phyloP scores from a whole-genome alignment of 1,140 invertebrate species.

The Paraescarpia echinospica region DNA sequence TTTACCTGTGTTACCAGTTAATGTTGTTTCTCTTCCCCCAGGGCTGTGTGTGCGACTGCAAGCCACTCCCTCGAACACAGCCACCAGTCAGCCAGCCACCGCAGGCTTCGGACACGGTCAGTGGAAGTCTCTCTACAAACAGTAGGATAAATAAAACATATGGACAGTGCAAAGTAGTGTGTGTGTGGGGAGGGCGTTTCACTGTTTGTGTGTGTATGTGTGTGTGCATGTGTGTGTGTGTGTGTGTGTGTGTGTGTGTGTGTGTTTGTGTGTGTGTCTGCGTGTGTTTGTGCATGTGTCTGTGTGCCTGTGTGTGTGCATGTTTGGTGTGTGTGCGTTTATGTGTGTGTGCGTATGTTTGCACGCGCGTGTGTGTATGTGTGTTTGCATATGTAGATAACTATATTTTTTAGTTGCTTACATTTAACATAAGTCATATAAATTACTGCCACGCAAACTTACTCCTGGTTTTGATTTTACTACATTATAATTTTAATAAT shows the following conservation, averaged over 20 bases:
- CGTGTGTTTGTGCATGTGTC: too few relatives aligned
- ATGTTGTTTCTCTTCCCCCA: constrained; percentile 70
- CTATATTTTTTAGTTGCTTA: neutral
- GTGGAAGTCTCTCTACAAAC: constrained; percentile 30
- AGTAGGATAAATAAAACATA: neutral
- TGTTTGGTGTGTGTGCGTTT: too few relatives aligned
- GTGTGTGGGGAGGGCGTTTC: too few relatives aligned
- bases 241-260: too few relatives aligned
- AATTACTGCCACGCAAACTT: neutral
- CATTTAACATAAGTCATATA: neutral
- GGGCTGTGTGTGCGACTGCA: constrained; percentile 50
- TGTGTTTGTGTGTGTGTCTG: too few relatives aligned
- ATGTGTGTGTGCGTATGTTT: too few relatives aligned
- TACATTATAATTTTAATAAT: neutral
- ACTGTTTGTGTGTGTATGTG: too few relatives aligned
- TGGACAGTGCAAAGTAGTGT: neutral
- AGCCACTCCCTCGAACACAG: constrained; percentile 73
- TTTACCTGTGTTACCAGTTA: neutral
- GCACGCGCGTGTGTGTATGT: too few relatives aligned
- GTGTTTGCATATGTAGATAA: too few relatives aligned
- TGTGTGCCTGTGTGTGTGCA: too few relatives aligned
- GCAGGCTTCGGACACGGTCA: constrained; percentile 88
- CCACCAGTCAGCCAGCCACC: constrained; percentile 76
- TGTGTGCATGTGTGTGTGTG: too few relatives aligned
- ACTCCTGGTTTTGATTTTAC: neutral